Evolutionary conservation across 2,113 vertebrate genomes (phyloP).

Genomic region (Phycodurus eques): DNA sequence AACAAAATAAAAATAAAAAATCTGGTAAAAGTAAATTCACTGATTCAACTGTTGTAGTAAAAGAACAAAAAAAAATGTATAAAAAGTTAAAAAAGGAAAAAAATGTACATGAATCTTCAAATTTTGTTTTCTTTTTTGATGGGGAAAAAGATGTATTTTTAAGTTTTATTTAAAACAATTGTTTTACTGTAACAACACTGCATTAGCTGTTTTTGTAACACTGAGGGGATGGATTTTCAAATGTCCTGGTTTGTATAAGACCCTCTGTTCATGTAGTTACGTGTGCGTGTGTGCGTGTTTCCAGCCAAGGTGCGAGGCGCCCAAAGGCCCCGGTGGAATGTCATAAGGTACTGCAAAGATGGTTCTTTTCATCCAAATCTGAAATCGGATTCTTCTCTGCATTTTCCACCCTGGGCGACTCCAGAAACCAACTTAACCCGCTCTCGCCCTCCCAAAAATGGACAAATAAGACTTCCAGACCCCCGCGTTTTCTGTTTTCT

Average conservation of each 20-base stretch:
- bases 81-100: no score
- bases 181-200: neutral
- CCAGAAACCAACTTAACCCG: constrained; percentile 17
- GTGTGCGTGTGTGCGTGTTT: constrained; percentile 10
- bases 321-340: constrained; percentile 58
- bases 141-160: no score
- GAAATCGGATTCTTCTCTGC: constrained; percentile 22
- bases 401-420: constrained; percentile 25
- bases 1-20: no score
- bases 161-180: neutral
- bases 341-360: constrained; percentile 51
- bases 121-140: no score
- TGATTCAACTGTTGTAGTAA: no score
- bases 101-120: no score
- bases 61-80: no score
- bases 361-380: neutral
- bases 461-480: constrained; percentile 18
- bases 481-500: constrained; percentile 2
- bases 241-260: neutral
- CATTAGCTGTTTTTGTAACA: neutral
- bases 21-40: no score
- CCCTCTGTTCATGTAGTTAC: neutral
- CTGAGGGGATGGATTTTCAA: neutral
- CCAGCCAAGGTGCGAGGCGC: constrained; percentile 23
- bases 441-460: constrained; percentile 6